Evolutionary conservation across 2,797 vertebrate genomes (phyloP).

Genomic region (Otolemur crassicaudatus): DNA sequence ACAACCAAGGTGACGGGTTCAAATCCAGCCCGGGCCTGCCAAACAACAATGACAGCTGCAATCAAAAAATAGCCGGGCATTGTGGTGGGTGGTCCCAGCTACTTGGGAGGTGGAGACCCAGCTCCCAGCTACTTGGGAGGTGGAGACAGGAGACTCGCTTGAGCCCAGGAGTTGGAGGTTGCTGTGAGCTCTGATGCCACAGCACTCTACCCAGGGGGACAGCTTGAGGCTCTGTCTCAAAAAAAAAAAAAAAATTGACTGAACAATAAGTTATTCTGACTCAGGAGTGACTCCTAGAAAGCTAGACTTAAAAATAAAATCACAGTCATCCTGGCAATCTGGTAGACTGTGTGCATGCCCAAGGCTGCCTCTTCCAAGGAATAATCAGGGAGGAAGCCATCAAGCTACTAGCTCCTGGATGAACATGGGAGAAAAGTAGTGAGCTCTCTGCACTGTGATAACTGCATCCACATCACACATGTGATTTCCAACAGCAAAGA

Average conservation of each 20-base stretch:
- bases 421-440: not conserved
- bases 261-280: not conserved
- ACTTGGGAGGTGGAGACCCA: no score
- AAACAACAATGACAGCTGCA: no score
- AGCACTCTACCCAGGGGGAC: no score
- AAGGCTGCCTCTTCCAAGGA: not conserved
- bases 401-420: not conserved
- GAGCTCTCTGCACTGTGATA: not conserved
- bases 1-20: no score
- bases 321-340: not conserved
- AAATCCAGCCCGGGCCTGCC: no score
- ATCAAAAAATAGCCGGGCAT: no score
- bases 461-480: not conserved
- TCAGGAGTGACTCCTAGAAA: not conserved
- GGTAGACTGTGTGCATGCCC: not conserved
- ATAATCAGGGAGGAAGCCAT: not conserved
- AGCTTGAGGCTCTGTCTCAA: no score
- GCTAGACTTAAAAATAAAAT: not conserved
- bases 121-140: no score
- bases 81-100: no score
- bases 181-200: no score
- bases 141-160: no score
- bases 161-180: no score
- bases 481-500: not conserved
- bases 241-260: not conserved